A percentile compares a stretch with the other conserved stretches of the same genome.
phyloP scores from a whole-genome alignment of 2,797 vertebrate genomes.

The Labeo calbasu region DNA sequence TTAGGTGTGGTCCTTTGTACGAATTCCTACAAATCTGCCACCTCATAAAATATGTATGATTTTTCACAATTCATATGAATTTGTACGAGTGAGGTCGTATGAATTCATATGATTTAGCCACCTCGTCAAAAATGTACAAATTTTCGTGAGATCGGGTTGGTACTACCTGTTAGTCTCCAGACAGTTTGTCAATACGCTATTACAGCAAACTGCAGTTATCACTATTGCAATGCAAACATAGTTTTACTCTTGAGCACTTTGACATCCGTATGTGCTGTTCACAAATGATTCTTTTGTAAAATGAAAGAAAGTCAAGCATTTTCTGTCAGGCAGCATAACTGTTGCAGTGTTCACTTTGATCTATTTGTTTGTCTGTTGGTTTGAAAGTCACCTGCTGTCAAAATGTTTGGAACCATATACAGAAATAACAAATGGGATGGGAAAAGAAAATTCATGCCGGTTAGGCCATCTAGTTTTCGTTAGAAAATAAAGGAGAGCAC shows the following conservation, averaged over 20 bases:
- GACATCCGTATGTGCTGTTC: not conserved
- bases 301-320: not conserved
- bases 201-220: not conserved
- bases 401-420: slow-evolving; percentile 1
- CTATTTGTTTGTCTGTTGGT: slow-evolving; percentile 33
- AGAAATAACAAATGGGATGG: not conserved
- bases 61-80: too few species aligned
- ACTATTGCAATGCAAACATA: slow-evolving; percentile 14
- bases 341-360: slow-evolving; percentile 14
- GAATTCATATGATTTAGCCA: too few species aligned
- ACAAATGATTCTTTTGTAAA: not conserved
- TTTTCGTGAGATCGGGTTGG: too few species aligned
- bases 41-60: too few species aligned
- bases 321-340: not conserved
- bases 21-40: too few species aligned
- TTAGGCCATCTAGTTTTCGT: slow-evolving; percentile 14
- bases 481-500: slow-evolving; percentile 47
- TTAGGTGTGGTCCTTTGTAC: too few species aligned
- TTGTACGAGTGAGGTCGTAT: too few species aligned
- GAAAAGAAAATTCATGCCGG: slow-evolving; percentile 1
- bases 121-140: too few species aligned
- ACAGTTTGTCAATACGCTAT: not conserved
- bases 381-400: slow-evolving; percentile 21
- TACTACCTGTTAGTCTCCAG: not conserved
- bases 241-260: not conserved